Evolutionary conservation across 1,140 invertebrate species (phyloP).

Genomic region (Apis dorsata): DNA sequence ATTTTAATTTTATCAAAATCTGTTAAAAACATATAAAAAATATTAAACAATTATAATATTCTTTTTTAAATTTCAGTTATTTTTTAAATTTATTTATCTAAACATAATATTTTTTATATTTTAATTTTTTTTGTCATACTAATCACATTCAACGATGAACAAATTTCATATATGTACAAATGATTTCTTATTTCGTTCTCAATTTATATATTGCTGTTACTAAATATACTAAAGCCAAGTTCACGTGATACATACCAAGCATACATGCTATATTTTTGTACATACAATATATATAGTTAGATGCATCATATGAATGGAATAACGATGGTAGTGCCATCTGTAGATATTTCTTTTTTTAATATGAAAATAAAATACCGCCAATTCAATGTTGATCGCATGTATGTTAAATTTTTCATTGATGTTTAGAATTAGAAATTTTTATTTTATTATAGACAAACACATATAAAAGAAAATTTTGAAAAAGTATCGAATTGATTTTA

Average conservation of each 20-base stretch:
- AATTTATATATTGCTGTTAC: neutral
- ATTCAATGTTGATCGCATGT: conserved; percentile 26
- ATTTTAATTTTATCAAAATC: no score
- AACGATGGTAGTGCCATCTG: conserved; percentile 20
- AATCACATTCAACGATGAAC: neutral
- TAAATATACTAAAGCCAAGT: neutral
- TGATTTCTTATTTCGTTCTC: neutral
- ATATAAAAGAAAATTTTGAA: neutral
- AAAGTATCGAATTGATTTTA: conserved; percentile 44
- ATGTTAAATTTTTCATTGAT: conserved; percentile 15
- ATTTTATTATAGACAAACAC: neutral
- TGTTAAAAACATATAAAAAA: no score
- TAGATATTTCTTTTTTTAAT: conserved; percentile 10
- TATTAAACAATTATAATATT: no score
- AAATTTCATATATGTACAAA: no score
- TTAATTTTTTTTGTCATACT: neutral
- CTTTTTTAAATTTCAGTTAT: no score
- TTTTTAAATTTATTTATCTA: no score
- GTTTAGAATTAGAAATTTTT: neutral
- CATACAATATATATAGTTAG: neutral
- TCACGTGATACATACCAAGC: neutral
- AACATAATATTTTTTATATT: no score
- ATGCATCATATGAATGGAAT: neutral
- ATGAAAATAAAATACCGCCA: conserved; percentile 36
- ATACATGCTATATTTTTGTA: neutral